Evolutionary conservation across 2,888 invertebrate genomes (phyloP), one percentile per base, ranked within the genome.

Genomic region (Pammene aurita): DNA sequence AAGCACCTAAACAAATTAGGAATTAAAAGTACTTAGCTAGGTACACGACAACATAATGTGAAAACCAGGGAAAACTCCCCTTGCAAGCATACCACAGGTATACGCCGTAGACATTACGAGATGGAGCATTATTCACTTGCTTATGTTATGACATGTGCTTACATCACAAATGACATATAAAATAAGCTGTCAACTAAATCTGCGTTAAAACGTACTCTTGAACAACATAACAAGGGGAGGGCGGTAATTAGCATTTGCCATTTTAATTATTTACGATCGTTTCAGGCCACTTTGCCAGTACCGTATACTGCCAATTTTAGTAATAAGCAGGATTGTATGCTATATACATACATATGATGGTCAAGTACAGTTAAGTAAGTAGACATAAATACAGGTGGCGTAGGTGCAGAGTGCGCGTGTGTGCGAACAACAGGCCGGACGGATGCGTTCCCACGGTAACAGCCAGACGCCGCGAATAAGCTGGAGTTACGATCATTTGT

Each of bases 371-470:
- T 69, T 69, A 67, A 61, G 66, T 66, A 68, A 68, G 64, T 60
- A 69, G 64, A 65, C 65, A 69, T 69, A 69, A 65, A 57, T 61
- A 65, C 60, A 64, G 69, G 69, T 60, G 52, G 67, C 66, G 65
- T 60, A 60, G 67, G 70, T 74, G 74, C 69, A 67, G 46, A 72
- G 70, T 72, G 62, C 56, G 74, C 57, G 66, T 61, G 65, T 71
- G 77, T 75, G 78, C 79, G 77, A 82, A 80, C 76, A 77, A 75
- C 76, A 74, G 73, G 73, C 75, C 77, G 74, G 72, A 38, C 74
- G 77, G 78, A 78, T 80, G 77, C 78, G 82, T 89, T 90, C 88
- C 88, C 88, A 89, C 89, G 88, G 85, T 84, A 83, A 86, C 84
- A 80, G 81, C 77, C 78, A 77, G 77, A 78, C 75, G 78, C 77